Conservation (phyloP, 1,140 invertebrate genomes). For the Venturia canescens region DNA sequence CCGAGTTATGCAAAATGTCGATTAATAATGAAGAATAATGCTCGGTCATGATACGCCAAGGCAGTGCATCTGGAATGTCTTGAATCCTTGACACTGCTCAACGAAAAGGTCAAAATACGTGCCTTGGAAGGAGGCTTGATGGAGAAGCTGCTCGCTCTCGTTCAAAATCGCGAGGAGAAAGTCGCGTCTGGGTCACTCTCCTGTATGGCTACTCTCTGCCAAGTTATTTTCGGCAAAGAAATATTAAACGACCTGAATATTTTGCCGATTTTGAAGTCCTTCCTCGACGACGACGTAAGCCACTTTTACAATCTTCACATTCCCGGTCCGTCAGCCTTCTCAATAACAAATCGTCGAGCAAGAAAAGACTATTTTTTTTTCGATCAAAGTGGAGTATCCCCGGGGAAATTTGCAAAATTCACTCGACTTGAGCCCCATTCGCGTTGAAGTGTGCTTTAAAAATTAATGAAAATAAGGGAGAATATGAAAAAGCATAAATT, state of each 20-base stretch:
- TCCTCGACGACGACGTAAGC: constrained; percentile 50
- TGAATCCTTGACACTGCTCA: constrained; percentile 48
- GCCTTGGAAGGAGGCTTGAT: constrained; percentile 56
- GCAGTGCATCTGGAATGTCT: constrained; percentile 55
- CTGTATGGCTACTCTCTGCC: constrained; percentile 59
- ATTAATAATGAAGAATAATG: neutral
- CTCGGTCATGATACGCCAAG: constrained; percentile 39
- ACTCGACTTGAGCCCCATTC: too few species aligned
- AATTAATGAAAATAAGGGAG: too few species aligned
- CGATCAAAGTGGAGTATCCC: too few species aligned
- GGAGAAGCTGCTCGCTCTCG: constrained; percentile 54
- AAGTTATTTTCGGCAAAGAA: constrained; percentile 55
- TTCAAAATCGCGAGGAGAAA: constrained; percentile 56
- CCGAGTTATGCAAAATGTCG: neutral
- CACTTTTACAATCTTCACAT: too few species aligned
- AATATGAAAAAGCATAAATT: too few species aligned
- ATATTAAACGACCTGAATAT: constrained; percentile 54
- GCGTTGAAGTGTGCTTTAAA: too few species aligned
- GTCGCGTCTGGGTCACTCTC: constrained; percentile 51
- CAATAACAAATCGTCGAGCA: too few species aligned
- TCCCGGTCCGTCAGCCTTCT: too few species aligned
- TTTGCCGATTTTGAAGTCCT: constrained; percentile 50
- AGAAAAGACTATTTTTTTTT: too few species aligned
- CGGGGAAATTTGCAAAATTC: too few species aligned
- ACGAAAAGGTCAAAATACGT: constrained; percentile 48